Conservation (phyloP, 2,113 vertebrate genomes). For the Ammospiza caudacuta region DNA sequence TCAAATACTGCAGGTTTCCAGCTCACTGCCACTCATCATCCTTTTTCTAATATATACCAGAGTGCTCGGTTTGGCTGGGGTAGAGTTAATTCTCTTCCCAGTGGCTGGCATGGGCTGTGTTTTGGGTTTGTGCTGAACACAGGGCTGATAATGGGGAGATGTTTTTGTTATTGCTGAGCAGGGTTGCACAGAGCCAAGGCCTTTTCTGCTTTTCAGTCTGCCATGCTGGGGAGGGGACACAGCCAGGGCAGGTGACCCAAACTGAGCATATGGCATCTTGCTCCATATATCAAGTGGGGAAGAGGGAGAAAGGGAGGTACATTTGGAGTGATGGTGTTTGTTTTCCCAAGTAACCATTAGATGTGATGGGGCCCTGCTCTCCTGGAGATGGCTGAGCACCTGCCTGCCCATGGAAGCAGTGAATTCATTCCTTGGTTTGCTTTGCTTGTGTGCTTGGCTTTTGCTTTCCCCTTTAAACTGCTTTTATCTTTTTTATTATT, state of each 20-base stretch:
- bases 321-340: not conserved
- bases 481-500: not conserved
- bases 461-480: not conserved
- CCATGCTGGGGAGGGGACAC: not conserved
- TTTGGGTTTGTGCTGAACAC: not conserved
- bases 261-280: not conserved
- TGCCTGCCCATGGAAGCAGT: not conserved
- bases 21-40: not conserved
- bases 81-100: not conserved
- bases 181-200: not conserved
- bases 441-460: not conserved
- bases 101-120: not conserved
- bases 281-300: not conserved
- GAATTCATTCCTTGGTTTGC: not conserved
- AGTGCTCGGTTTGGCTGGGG: not conserved
- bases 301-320: not conserved
- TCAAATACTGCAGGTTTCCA: not conserved
- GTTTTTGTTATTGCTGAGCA: not conserved
- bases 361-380: not conserved
- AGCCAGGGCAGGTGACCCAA: not conserved
- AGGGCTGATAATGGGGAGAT: not conserved
- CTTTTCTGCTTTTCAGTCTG: not conserved
- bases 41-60: not conserved
- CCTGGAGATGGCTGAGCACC: not conserved
- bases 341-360: accelerated